A percentile compares a stretch with the other conserved stretches of the same genome.
Conservation (phyloP, 1,140 invertebrate species). For the Apis florea region DNA sequence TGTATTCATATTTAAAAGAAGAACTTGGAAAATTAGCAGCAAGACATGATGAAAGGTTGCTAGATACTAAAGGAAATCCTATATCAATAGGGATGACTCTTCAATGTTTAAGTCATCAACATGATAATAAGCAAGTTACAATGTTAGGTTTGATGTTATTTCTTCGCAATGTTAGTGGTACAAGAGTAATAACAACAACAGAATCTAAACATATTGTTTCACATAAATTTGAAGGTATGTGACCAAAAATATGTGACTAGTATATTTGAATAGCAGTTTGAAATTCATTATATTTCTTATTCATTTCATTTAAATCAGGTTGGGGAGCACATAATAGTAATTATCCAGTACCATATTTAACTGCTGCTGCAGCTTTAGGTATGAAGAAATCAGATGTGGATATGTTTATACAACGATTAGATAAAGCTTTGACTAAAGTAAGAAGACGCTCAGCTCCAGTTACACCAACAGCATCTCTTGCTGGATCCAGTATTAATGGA, state of each 20-base stretch:
- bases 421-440: conserved; percentile 82
- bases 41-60: conserved; percentile 84
- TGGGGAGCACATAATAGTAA: conserved; percentile 86
- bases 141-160: conserved; percentile 89
- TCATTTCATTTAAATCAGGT: conserved; percentile 76
- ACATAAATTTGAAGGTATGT: conserved; percentile 82
- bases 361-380: conserved; percentile 87
- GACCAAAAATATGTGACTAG: background rate
- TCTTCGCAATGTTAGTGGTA: conserved; percentile 86
- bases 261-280: background rate
- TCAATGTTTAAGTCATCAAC: conserved; percentile 75
- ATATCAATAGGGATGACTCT: conserved; percentile 87
- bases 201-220: conserved; percentile 82
- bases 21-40: conserved; percentile 83
- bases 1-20: conserved; percentile 85
- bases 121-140: conserved; percentile 79
- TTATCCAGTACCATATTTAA: conserved; percentile 85
- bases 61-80: conserved; percentile 86
- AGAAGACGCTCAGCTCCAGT: conserved; percentile 80
- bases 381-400: conserved; percentile 86
- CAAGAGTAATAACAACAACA: conserved; percentile 83
- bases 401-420: conserved; percentile 84
- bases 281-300: background rate
- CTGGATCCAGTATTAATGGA: conserved; percentile 77
- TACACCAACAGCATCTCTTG: conserved; percentile 79